phyloP scores from a whole-genome alignment of 1,140 invertebrate species.

The Drosophila ironensis region DNA sequence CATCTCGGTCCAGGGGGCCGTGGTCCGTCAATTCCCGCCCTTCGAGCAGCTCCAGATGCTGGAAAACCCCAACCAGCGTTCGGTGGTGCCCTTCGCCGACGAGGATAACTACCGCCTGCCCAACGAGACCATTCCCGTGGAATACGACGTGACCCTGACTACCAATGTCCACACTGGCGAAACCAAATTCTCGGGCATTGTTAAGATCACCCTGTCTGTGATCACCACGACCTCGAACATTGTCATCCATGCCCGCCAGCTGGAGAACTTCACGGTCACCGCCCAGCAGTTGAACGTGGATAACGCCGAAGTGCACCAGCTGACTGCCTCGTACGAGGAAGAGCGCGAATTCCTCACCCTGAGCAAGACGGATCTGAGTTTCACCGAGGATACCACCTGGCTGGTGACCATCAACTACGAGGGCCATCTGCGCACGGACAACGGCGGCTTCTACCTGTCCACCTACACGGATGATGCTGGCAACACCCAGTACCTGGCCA shows the following conservation, averaged over 20 bases:
- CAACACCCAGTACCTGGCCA: constrained; percentile 85
- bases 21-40: constrained; percentile 40
- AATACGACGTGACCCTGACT: constrained; percentile 86
- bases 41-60: constrained; percentile 43
- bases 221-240: constrained; percentile 70
- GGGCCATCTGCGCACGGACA: constrained; percentile 84
- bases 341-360: constrained; percentile 72
- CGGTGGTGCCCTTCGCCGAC: constrained; percentile 16
- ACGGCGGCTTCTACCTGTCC: constrained; percentile 91
- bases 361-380: constrained; percentile 21
- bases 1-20: constrained; percentile 38
- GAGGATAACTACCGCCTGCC: constrained; percentile 84
- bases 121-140: constrained; percentile 83
- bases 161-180: constrained; percentile 84
- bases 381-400: constrained; percentile 70
- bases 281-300: constrained; percentile 17
- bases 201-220: constrained; percentile 83
- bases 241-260: constrained; percentile 82
- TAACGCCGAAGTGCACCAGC: background rate
- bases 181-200: constrained; percentile 84
- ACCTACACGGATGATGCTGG: constrained; percentile 85
- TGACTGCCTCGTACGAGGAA: constrained; percentile 8
- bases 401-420: constrained; percentile 83
- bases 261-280: constrained; percentile 47
- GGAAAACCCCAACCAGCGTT: constrained; percentile 53